Conservation (phyloP, 2,113 vertebrate species). For the Crocuta crocuta region DNA sequence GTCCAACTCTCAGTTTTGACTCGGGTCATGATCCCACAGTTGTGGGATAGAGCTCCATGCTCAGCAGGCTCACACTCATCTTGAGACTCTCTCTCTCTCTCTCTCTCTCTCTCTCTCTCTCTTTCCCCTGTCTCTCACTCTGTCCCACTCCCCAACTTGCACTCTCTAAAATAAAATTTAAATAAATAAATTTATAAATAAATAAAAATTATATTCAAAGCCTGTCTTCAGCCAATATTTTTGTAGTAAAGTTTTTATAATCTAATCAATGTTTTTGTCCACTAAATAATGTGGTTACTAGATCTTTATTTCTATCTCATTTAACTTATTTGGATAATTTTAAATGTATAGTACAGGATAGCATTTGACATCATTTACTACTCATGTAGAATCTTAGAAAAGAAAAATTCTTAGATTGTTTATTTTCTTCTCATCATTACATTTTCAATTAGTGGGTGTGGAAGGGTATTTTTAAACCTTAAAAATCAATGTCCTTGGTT, state of each 20-base stretch:
- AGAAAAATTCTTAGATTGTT: not conserved
- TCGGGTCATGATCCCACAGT: no score
- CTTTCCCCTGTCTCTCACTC: no score
- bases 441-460: not conserved
- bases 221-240: not conserved
- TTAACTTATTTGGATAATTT: conserved; percentile 31
- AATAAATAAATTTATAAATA: no score
- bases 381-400: not conserved
- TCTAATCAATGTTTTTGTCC: conserved; percentile 1
- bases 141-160: no score
- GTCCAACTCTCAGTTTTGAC: no score
- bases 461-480: not conserved
- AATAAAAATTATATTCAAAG: not conserved
- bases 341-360: not conserved
- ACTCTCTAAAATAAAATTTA: no score
- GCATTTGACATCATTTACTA: not conserved
- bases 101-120: no score
- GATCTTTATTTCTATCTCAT: conserved; percentile 28
- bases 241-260: not conserved
- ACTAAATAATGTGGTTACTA: conserved; percentile 5
- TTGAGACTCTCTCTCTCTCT: no score
- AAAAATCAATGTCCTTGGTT: not conserved
- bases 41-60: no score
- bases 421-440: conserved; percentile 4
- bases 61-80: no score